Conservation (phyloP, 2,113 vertebrate genomes). For the Channa argus region DNA sequence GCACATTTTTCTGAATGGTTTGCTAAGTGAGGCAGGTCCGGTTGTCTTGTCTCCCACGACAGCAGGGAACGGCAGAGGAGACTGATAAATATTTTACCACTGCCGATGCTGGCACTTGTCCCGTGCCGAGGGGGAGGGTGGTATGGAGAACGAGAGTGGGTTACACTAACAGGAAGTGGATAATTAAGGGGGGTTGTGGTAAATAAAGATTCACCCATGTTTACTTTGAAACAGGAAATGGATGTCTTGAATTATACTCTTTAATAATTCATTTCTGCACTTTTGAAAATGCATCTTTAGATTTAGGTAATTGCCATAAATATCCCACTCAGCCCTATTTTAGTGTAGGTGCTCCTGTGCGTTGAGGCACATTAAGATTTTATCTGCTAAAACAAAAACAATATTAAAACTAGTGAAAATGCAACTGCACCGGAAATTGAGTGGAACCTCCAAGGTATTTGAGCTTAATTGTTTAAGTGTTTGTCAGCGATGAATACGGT, state of each 20-base stretch:
- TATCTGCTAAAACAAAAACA: slow-evolving; percentile 53
- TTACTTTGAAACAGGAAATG: slow-evolving; percentile 75
- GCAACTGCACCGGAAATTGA: slow-evolving; percentile 49
- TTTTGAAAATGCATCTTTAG: slow-evolving; percentile 58
- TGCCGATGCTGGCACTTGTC: slow-evolving; percentile 70
- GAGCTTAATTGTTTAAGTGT: slow-evolving; percentile 58
- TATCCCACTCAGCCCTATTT: slow-evolving; percentile 23
- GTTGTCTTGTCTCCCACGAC: slow-evolving; percentile 64
- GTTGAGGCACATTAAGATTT: slow-evolving; percentile 44
- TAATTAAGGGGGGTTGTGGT: slow-evolving; percentile 55
- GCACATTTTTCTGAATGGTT: slow-evolving; percentile 40
- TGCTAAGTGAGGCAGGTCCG: slow-evolving; percentile 47
- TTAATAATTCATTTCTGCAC: slow-evolving; percentile 74
- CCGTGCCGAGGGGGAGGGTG: slow-evolving; percentile 21
- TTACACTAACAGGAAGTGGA: slow-evolving; percentile 64
- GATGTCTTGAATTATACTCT: slow-evolving; percentile 48
- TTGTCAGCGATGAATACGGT: slow-evolving; percentile 56
- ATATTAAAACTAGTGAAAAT: slow-evolving; percentile 44
- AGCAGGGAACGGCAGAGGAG: slow-evolving; percentile 59
- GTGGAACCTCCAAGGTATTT: slow-evolving; percentile 52
- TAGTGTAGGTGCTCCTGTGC: slow-evolving; percentile 1
- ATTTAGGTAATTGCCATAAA: background rate
- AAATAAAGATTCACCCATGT: slow-evolving; percentile 71
- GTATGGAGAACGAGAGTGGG: slow-evolving; percentile 9
- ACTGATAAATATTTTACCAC: slow-evolving; percentile 79